Base-by-base conservation (phyloP, 2,888 invertebrate species). In the Lepas anatifera region DNA sequence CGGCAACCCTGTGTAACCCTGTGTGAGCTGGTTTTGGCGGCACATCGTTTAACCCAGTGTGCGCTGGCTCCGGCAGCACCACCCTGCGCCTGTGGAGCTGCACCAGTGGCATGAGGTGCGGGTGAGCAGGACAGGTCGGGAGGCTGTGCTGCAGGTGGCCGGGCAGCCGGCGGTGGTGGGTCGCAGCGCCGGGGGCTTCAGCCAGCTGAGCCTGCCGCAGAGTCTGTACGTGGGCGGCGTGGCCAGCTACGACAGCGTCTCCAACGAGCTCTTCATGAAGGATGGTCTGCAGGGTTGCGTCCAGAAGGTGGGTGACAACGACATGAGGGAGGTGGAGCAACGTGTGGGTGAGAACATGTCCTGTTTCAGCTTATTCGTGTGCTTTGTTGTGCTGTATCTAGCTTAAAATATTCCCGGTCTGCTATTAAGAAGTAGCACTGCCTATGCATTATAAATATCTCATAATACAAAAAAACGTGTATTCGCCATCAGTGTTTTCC, bases 161-260 rank as follows among this genome's bases (percentile, higher is more conserved):
- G 83, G 82, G 69, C 82, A 82, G 74, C 81, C 83, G 64, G 80
- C 83, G 37, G 83, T 84, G 70, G 86, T 86, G 77, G 86, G 87
- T 52, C 80, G 87, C 73, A 74, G 73, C 37, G 72, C 87, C 0
- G 92, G 92, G 27, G 86, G 87, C 1, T 90, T 90, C 77, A 87
- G 89, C 22, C 90, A 92, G 78, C 84, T 97, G 70, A 89, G 91
- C 2, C 81, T 96, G 72, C 87, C 88, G 11, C 88, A 93, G 77
- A 92, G 92, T 78, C 84, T 96, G 75, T 87, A 91, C 81, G 82
- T 97, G 70, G 96, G 96, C 0, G 96, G 96, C 3, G 90, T 94
- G 22, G 90, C 92, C 11, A 88, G 90, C 75, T 85, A 87, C 74
- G 87, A 89, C 75, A 87, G 90, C 72, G 85, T 94, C 71, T 91